Conservation (phyloP, 2,113 vertebrate genomes). For the Pelusios castaneus region DNA sequence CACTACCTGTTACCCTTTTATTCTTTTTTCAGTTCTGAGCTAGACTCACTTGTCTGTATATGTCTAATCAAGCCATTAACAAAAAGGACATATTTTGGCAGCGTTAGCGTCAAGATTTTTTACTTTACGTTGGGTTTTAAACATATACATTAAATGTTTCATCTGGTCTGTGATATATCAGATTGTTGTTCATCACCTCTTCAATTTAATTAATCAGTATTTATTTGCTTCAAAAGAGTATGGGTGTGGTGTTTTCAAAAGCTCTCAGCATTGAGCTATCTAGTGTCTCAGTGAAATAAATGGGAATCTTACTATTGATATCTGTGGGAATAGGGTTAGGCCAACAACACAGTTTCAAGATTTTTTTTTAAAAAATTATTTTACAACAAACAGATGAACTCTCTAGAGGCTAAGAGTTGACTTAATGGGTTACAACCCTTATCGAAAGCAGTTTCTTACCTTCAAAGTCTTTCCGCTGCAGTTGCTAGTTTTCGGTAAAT, state of each 20-base stretch:
- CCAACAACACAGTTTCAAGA: neutral
- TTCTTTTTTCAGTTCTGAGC: neutral
- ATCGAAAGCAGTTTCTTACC: neutral
- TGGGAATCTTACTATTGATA: neutral
- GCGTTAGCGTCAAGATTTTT: constrained; percentile 11
- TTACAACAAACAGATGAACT: neutral
- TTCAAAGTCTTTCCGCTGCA: neutral
- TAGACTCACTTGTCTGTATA: neutral
- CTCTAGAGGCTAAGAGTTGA: neutral
- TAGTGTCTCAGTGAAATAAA: neutral
- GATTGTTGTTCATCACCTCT: neutral
- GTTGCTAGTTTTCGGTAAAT: neutral
- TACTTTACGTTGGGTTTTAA: neutral
- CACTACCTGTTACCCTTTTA: neutral
- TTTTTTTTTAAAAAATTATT: neutral
- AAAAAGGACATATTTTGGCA: neutral
- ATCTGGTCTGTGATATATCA: constrained; percentile 22
- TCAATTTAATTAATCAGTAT: constrained; percentile 31
- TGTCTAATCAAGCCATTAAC: constrained; percentile 8
- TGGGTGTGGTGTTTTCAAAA: neutral
- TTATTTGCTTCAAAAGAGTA: constrained; percentile 29
- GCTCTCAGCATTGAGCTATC: neutral
- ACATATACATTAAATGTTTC: neutral
- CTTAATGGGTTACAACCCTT: neutral
- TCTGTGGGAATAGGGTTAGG: neutral